These are phyloP conservation scores for Aleiodes alternator DNA, from an alignment of 2,888 invertebrate species.

Conservation along the genomic window DNA sequence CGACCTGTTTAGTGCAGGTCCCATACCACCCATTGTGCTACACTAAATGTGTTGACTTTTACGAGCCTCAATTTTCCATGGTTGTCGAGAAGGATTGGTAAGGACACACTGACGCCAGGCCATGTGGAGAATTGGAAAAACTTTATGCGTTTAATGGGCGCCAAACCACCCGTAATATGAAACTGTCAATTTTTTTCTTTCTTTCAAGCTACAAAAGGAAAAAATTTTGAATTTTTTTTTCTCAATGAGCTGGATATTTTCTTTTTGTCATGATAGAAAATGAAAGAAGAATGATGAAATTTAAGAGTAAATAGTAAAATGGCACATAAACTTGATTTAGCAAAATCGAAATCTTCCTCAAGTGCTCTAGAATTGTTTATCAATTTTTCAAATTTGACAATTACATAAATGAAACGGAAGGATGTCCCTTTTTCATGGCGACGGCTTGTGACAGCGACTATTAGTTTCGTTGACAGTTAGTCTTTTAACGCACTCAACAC, in stretches of 20 bases:
- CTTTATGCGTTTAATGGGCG: conserved; percentile 68
- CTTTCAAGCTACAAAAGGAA: neutral
- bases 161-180: conserved; percentile 63
- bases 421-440: conserved; percentile 41
- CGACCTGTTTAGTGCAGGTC: conserved; percentile 43
- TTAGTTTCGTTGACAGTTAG: conserved; percentile 63
- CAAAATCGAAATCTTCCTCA: conserved; percentile 46
- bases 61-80: conserved; percentile 39
- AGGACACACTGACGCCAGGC: conserved; percentile 57
- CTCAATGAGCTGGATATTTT: neutral
- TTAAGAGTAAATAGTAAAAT: too few species aligned
- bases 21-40: conserved; percentile 33
- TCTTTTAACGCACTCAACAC: conserved; percentile 59
- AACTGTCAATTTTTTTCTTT: conserved; percentile 56
- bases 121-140: conserved; percentile 71
- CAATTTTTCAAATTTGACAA: conserved; percentile 46
- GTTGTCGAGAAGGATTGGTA: conserved; percentile 39
- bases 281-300: neutral
- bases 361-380: conserved; percentile 57
- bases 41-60: conserved; percentile 46
- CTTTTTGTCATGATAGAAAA: neutral
- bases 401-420: conserved; percentile 44
- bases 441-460: conserved; percentile 65
- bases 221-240: conserved; percentile 26
- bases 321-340: conserved; percentile 29